These are phyloP conservation scores for Drosophila kepulauana DNA, from an alignment of 1,140 invertebrate genomes.

Conservation along the genomic window DNA sequence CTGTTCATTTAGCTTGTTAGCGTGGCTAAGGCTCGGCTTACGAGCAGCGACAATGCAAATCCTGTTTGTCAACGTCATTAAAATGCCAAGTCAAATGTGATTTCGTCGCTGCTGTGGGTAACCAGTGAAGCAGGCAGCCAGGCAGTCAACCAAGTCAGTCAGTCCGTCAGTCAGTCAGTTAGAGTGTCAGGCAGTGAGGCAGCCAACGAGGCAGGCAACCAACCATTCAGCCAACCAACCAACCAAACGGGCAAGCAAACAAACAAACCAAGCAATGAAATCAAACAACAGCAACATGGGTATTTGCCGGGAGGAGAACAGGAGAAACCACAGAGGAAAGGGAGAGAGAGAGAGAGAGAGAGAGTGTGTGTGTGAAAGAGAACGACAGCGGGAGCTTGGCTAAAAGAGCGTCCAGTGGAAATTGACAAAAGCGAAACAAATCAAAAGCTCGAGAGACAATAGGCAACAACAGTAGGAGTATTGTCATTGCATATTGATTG, in stretches of 20 bases:
- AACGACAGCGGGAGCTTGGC: not conserved
- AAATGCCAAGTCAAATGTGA: conserved; percentile 76
- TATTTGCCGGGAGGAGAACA: conserved; percentile 5
- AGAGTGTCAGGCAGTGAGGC: not conserved
- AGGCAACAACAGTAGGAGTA: conserved; percentile 58
- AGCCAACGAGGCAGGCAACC: not conserved
- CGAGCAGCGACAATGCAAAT: conserved; percentile 44
- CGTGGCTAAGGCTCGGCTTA: conserved; percentile 32
- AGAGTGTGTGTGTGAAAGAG: not conserved
- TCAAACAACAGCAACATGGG: conserved; percentile 56
- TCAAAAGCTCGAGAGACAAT: conserved; percentile 71
- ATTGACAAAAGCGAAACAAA: conserved; percentile 80
- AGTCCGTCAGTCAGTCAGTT: not conserved
- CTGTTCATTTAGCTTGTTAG: conserved; percentile 48
- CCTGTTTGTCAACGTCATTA: conserved; percentile 68
- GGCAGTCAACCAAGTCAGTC: not conserved
- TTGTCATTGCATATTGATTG: conserved; percentile 79
- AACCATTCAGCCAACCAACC: not conserved
- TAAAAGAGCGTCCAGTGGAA: conserved; percentile 56
- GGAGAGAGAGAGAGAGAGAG: not conserved
- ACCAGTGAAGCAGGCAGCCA: conserved; percentile 9
- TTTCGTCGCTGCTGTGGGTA: conserved; percentile 52
- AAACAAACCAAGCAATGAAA: conserved; percentile 73
- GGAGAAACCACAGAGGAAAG: too few relatives aligned
- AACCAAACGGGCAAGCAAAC: conserved; percentile 39